These are phyloP conservation scores for Gasterosteus aculeatus DNA, from an alignment of 2,113 vertebrate genomes.

Conservation along the genomic window DNA sequence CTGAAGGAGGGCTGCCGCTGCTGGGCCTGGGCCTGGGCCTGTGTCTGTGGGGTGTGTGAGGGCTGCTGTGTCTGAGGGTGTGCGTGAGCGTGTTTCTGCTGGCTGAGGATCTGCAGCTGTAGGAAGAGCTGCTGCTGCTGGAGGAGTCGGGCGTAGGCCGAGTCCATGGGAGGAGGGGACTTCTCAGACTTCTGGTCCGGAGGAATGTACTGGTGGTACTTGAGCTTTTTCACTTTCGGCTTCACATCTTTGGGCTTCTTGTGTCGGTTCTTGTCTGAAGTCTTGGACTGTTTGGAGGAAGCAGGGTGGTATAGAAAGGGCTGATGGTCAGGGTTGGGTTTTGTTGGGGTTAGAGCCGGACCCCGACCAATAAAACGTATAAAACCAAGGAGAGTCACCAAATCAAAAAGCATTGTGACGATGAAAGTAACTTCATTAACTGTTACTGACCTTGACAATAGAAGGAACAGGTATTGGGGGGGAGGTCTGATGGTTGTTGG, in stretches of 20 bases:
- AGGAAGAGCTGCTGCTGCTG: conserved; percentile 99
- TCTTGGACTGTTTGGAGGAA: conserved; percentile 83
- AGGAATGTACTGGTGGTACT: conserved; percentile 99
- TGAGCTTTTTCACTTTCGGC: conserved; percentile 99
- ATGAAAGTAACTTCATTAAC: background rate
- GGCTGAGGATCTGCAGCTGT: conserved; percentile 98
- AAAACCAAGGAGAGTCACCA: background rate
- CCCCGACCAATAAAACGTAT: background rate
- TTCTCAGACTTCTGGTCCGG: conserved; percentile 98
- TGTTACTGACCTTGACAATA: conserved; percentile 87
- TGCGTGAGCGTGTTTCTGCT: conserved; percentile 91
- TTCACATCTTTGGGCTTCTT: conserved; percentile 99
- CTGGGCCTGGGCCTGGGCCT: conserved; percentile 55
- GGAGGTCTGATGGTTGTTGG: conserved; percentile 72
- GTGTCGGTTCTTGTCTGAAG: conserved; percentile 91
- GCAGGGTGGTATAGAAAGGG: background rate
- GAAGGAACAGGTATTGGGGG: conserved; percentile 79
- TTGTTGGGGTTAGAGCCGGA: no score
- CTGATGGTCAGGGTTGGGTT: rapidly evolving
- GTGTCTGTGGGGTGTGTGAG: conserved; percentile 43
- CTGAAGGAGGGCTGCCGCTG: conserved; percentile 82
- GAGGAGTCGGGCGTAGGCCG: conserved; percentile 93
- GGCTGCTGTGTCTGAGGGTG: conserved; percentile 74
- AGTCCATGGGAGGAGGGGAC: conserved; percentile 97
- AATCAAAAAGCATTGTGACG: no score